These are phyloP conservation scores for Parambassis ranga DNA, from an alignment of 2,797 vertebrate species.

Conservation along the genomic window DNA sequence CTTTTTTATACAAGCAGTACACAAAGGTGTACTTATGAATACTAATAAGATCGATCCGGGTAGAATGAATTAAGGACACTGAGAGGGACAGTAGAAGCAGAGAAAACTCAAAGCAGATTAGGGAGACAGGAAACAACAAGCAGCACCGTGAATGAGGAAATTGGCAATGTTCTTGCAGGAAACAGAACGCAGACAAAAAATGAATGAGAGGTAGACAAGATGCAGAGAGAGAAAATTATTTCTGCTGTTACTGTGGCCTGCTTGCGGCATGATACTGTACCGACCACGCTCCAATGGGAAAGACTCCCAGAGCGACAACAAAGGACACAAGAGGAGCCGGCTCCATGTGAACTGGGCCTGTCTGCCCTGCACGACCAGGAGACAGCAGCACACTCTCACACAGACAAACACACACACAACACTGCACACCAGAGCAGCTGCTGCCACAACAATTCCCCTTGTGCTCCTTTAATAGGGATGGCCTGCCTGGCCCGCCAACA, in stretches of 20 bases:
- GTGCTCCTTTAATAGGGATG: constrained; percentile 72
- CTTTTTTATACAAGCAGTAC: constrained; percentile 19
- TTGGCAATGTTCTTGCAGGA: not conserved
- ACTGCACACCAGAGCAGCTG: constrained; percentile 70
- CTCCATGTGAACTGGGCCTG: constrained; percentile 76
- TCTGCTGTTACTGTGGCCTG: constrained; percentile 30
- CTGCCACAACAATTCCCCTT: constrained; percentile 79
- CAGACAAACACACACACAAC: constrained; percentile 29
- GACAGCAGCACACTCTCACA: constrained; percentile 40
- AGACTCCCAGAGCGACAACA: constrained; percentile 80
- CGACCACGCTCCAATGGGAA: constrained; percentile 57
- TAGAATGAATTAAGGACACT: constrained; percentile 38
- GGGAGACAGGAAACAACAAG: constrained; percentile 1
- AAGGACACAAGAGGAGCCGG: constrained; percentile 82
- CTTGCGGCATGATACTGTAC: constrained; percentile 56
- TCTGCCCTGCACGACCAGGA: constrained; percentile 68
- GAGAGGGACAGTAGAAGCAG: constrained; percentile 11
- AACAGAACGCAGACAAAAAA: not conserved
- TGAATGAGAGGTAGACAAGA: constrained; percentile 1
- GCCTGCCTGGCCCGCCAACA: constrained; percentile 57
- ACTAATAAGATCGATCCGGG: constrained; percentile 34
- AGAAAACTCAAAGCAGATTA: constrained; percentile 44
- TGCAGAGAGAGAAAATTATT: constrained; percentile 10
- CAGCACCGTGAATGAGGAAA: constrained; percentile 5
- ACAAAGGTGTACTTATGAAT: constrained; percentile 28